Percentiles rank a stretch among this genome's conserved stretches.
phyloP scores from a whole-genome alignment of 2,888 invertebrate species.

The Oxystoma pomonae region DNA sequence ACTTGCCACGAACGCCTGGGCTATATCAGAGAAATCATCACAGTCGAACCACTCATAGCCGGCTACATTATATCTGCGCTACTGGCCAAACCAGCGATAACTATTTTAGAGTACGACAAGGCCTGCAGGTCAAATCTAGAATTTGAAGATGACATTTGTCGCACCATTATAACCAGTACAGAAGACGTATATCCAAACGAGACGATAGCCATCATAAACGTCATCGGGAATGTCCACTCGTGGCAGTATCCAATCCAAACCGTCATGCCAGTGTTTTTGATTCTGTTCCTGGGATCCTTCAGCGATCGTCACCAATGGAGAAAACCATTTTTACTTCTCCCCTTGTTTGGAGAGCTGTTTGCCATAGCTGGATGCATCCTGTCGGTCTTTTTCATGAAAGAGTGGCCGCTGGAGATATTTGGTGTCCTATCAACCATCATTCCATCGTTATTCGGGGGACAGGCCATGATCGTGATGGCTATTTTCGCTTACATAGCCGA shows the following conservation, averaged over 20 bases:
- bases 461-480: constrained; percentile 47
- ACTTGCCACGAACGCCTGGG: constrained; percentile 26
- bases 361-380: constrained; percentile 52
- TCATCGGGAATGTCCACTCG: constrained; percentile 48
- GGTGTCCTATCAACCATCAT: constrained; percentile 54
- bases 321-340: constrained; percentile 45
- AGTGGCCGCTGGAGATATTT: constrained; percentile 52
- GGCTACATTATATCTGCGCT: constrained; percentile 39
- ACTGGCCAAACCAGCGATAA: constrained; percentile 47
- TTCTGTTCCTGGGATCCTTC: constrained; percentile 44
- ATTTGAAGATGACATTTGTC: constrained; percentile 51
- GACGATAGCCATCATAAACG: constrained; percentile 46
- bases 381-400: constrained; percentile 53
- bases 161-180: constrained; percentile 41
- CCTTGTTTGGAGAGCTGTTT: constrained; percentile 45
- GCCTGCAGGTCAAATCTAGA: constrained; percentile 53
- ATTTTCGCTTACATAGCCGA: constrained; percentile 46
- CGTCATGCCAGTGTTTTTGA: constrained; percentile 41
- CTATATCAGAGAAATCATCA: constrained; percentile 38
- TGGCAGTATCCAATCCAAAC: constrained; percentile 42
- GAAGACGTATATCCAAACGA: constrained; percentile 39
- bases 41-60: constrained; percentile 43
- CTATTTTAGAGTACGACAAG: constrained; percentile 55
- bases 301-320: constrained; percentile 44
- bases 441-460: constrained; percentile 56